A percentile compares a stretch with the other conserved stretches of the same genome.
Evolutionary conservation across 2,797 vertebrate species (phyloP).

Genomic region (Vireo griseus): DNA sequence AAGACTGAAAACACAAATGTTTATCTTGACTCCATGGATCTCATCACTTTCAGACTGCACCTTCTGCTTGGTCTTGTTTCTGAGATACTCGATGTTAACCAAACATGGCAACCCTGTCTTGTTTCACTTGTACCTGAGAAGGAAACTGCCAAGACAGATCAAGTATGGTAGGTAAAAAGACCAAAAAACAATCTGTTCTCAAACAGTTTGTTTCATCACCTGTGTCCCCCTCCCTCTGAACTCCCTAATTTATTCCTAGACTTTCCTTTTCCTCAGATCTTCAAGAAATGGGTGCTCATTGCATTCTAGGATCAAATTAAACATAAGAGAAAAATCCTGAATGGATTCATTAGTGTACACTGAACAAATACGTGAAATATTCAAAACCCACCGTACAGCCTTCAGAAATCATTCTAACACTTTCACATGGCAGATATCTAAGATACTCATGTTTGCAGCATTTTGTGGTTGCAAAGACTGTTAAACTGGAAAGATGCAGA

Average conservation of each 20-base stretch:
- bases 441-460: background rate
- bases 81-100: background rate
- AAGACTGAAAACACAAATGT: background rate
- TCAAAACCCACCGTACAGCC: background rate
- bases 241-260: background rate
- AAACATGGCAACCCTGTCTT: background rate
- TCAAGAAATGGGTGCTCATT: background rate
- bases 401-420: background rate
- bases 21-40: background rate
- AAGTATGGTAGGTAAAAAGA: background rate
- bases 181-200: background rate
- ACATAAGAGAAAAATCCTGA: background rate
- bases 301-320: background rate
- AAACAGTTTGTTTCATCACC: background rate
- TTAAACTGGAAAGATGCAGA: background rate
- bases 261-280: background rate
- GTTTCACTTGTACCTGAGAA: background rate
- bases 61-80: background rate
- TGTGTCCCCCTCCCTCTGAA: background rate
- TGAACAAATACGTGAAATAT: background rate
- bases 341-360: background rate
- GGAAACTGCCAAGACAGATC: background rate
- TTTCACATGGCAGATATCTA: background rate
- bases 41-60: background rate
- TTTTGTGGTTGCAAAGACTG: background rate